Base-by-base conservation (phyloP, 2,113 vertebrate species). In the Nycticryphes semicollaris region DNA sequence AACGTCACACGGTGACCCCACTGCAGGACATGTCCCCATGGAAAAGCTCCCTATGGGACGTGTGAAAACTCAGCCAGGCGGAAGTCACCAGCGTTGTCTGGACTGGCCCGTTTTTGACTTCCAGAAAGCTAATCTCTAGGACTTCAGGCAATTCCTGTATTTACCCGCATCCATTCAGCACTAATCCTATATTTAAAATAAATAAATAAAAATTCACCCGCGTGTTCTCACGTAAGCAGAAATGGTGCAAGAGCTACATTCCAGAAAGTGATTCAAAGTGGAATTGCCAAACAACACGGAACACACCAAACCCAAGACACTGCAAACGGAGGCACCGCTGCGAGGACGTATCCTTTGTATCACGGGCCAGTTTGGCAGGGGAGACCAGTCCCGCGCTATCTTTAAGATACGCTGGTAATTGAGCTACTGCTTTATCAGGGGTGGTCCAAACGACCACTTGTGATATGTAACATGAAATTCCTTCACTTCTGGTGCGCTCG, bases 71-170 rank as follows among this genome's bases (percentile, higher is more conserved):
- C 35, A 77, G 35, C 45, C 47, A 60, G 41, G 70, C 79, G 87
- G 48, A 76, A 66, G 81, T 84, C 66, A 56, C 45, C 91, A 79
- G 63, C 2, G 5, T 2, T 91, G 94, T 28, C 84, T 50, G 50
- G 78, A 59, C 92, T 87, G 87, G 80, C 81, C 94, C 91, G 50
- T 66, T 68, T 79, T 79, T 89, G 68, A 27, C 77, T 94, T 57
- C 67, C 74, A 89, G 54, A 84, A 67, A 79, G 50, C 50, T 94
- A 23, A 94, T 76, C 89, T 85, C 54, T 50, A 89, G 63, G 78
- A 93, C 87, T 91, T 54, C 15, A 87, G 94, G 96, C 91, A 76
- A 90, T 92, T 95, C 92, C 86, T 92, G 75, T 47, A 70, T 93
- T 67, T 80, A 77, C 70, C 33, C 0, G 0, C 10, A 0, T 43